These are phyloP conservation scores for Hirtodrosophila cameraria DNA, from an alignment of 2,888 invertebrate genomes.

Conservation along the genomic window DNA sequence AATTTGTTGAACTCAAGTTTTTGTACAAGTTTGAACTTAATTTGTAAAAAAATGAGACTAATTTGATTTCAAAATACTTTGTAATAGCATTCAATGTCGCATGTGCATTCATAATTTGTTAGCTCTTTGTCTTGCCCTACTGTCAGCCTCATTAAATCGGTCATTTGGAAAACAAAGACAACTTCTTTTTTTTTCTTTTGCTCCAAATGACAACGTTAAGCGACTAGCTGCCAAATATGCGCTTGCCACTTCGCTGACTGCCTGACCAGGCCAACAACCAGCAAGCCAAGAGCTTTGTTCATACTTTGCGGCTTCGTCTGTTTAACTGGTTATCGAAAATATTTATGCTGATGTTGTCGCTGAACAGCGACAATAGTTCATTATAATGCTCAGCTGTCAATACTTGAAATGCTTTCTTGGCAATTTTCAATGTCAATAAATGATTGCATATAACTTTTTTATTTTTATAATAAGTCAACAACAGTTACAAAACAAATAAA, in stretches of 20 bases:
- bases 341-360: conserved; percentile 23
- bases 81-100: no score
- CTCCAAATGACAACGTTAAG: conserved; percentile 56
- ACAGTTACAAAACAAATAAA: not conserved
- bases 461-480: conserved; percentile 3
- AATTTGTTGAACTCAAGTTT: no score
- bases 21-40: no score
- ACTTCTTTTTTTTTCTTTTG: no score
- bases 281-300: conserved; percentile 9
- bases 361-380: conserved; percentile 21
- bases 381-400: conserved; percentile 36
- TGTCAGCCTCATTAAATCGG: conserved; percentile 37
- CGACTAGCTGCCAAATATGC: conserved; percentile 36
- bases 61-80: no score
- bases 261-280: not conserved
- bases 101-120: not conserved
- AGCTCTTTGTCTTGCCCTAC: conserved; percentile 1
- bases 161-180: conserved; percentile 64
- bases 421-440: conserved; percentile 58
- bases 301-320: conserved; percentile 6
- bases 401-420: conserved; percentile 11
- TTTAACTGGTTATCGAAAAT: conserved; percentile 40
- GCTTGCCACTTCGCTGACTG: conserved; percentile 61
- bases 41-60: no score
- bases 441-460: conserved; percentile 21